phyloP scores from a whole-genome alignment of 2,113 vertebrate species.

The Elachura formosa region DNA sequence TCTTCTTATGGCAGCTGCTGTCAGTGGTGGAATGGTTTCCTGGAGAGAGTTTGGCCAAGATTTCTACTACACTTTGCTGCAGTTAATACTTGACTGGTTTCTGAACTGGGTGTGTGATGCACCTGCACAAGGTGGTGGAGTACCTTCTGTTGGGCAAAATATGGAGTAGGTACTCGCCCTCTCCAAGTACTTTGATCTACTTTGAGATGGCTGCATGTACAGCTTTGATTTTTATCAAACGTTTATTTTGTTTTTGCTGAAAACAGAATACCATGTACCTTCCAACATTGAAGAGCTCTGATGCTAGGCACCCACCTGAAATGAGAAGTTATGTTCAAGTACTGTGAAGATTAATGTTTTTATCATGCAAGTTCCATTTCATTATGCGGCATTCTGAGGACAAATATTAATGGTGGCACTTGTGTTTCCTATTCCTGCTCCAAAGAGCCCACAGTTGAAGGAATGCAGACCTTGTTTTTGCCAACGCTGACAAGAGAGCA shows the following conservation, averaged over 20 bases:
- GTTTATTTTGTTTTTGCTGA: neutral
- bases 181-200: neutral
- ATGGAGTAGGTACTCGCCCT: neutral
- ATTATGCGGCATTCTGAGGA: neutral
- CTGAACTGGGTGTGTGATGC: neutral
- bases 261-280: neutral
- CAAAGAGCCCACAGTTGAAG: neutral
- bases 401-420: constrained; percentile 13
- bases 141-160: neutral
- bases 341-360: neutral
- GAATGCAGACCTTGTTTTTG: constrained; percentile 44
- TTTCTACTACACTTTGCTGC: neutral
- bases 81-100: neutral
- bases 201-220: neutral
- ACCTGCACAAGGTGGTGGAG: neutral
- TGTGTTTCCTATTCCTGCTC: constrained; percentile 7
- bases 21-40: neutral
- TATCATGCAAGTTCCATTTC: neutral
- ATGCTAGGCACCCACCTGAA: neutral
- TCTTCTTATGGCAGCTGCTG: neutral
- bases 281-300: neutral
- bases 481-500: neutral
- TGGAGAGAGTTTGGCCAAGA: neutral
- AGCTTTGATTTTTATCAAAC: neutral
- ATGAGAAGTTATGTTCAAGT: neutral